Evolutionary conservation across 2,113 vertebrate genomes (phyloP).

Genomic region (Nothocercus nigrocapillus): DNA sequence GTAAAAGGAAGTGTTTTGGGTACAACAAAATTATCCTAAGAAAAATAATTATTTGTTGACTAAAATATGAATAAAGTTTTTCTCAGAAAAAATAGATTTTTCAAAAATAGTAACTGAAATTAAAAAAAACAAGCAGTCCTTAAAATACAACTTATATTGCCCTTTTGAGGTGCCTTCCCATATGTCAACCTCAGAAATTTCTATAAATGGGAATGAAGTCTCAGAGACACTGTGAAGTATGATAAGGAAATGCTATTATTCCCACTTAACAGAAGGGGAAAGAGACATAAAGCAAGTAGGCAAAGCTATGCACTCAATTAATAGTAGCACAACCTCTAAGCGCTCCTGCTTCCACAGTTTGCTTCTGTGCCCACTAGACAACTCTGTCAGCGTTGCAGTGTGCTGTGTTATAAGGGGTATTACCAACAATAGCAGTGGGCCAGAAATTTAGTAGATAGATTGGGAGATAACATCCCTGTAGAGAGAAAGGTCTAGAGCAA

Average conservation of each 20-base stretch:
- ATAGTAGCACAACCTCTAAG: background rate
- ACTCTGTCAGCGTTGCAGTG: background rate
- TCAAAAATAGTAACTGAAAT: background rate
- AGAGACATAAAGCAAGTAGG: background rate
- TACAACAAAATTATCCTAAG: background rate
- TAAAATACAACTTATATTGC: background rate
- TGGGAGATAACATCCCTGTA: conserved; percentile 22
- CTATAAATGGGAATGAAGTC: background rate
- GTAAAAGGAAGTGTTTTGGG: background rate
- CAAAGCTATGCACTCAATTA: background rate
- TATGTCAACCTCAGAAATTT: background rate
- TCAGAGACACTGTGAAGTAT: background rate
- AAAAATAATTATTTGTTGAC: background rate
- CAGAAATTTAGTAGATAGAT: background rate
- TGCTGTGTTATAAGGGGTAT: background rate
- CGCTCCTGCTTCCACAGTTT: background rate
- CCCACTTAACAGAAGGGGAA: background rate
- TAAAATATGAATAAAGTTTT: background rate
- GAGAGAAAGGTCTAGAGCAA: background rate
- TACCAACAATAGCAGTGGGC: background rate
- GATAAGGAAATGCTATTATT: background rate
- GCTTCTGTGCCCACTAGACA: background rate
- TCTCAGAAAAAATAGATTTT: background rate
- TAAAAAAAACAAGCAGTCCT: background rate
- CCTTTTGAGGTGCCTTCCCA: background rate